Evolutionary conservation across 2,797 vertebrate genomes (phyloP).

Genomic region (Poeciliopsis presidionis): DNA sequence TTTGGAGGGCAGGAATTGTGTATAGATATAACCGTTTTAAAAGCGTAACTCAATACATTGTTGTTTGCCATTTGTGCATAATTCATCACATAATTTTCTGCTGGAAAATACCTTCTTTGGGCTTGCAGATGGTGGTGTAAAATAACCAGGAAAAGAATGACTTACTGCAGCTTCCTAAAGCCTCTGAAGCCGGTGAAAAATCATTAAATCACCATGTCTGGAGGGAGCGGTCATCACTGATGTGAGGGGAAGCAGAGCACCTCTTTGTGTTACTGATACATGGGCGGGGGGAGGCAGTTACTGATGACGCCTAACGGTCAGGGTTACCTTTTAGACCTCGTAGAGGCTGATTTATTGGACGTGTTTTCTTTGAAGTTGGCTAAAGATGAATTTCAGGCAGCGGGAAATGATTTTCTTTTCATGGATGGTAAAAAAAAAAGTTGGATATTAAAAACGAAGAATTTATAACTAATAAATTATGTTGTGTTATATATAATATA

Average conservation of each 20-base stretch:
- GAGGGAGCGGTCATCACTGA: constrained; percentile 61
- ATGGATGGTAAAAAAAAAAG: background rate
- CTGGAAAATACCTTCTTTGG: constrained; percentile 31
- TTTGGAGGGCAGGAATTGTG: constrained; percentile 39
- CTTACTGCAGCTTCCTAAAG: constrained; percentile 40
- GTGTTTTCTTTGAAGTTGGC: constrained; percentile 51
- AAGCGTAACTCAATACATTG: constrained; percentile 37
- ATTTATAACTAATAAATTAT: background rate
- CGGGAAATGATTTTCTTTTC: background rate
- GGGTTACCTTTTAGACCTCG: constrained; percentile 54
- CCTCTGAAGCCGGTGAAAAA: constrained; percentile 61
- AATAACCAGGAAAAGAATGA: constrained; percentile 38
- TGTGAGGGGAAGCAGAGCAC: constrained; percentile 53
- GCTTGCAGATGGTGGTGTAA: constrained; percentile 32
- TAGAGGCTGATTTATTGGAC: constrained; percentile 56
- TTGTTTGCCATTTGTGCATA: constrained; percentile 50
- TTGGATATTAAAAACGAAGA: background rate
- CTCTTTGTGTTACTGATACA: constrained; percentile 69
- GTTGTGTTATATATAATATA: background rate
- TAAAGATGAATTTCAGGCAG: constrained; percentile 35
- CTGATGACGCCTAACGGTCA: constrained; percentile 37
- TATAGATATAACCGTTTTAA: constrained; percentile 45
- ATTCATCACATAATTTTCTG: constrained; percentile 29
- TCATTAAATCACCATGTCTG: constrained; percentile 64
- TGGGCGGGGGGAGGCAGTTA: constrained; percentile 13